These are phyloP conservation scores for Lindbergichthys nudifrons DNA, from an alignment of 2,797 vertebrate species.

Conservation along the genomic window DNA sequence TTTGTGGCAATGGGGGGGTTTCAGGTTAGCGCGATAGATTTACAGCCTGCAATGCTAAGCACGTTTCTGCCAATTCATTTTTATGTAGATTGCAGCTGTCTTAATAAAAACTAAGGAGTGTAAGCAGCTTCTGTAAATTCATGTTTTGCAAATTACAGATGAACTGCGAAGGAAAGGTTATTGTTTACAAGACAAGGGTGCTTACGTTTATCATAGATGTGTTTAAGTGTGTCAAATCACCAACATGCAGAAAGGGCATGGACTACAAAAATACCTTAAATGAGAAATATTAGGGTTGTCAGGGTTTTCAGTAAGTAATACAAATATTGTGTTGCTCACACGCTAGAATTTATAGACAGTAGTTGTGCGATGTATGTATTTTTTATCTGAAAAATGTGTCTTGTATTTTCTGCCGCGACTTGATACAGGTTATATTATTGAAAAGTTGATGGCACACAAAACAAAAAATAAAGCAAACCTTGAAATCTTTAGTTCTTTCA, in stretches of 20 bases:
- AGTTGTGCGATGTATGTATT: conserved; percentile 35
- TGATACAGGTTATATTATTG: conserved; percentile 12
- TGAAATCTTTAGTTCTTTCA: neutral
- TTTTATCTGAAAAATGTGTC: neutral
- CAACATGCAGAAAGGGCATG: neutral
- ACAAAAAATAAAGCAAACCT: neutral
- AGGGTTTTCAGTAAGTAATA: neutral
- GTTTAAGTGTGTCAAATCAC: conserved; percentile 10
- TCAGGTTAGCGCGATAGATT: conserved; percentile 59
- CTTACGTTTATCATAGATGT: neutral
- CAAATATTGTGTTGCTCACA: neutral
- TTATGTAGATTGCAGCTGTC: conserved; percentile 58
- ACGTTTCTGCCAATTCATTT: conserved; percentile 61
- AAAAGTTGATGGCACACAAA: conserved; percentile 16
- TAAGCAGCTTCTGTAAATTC: conserved; percentile 43
- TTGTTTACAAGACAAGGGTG: neutral
- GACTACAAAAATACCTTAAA: conserved; percentile 4
- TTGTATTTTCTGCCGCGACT: conserved; percentile 16
- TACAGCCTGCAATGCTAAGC: conserved; percentile 71
- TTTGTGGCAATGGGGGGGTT: conserved; percentile 15
- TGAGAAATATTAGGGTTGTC: neutral
- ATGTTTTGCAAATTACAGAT: conserved; percentile 29
- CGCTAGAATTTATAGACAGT: conserved; percentile 1
- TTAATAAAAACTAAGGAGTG: conserved; percentile 54
- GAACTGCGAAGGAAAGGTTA: conserved; percentile 8